Percentiles rank a stretch among this genome's conserved stretches.
Evolutionary conservation across 2,113 vertebrate species (phyloP).

Genomic region (Epinephelus lanceolatus): DNA sequence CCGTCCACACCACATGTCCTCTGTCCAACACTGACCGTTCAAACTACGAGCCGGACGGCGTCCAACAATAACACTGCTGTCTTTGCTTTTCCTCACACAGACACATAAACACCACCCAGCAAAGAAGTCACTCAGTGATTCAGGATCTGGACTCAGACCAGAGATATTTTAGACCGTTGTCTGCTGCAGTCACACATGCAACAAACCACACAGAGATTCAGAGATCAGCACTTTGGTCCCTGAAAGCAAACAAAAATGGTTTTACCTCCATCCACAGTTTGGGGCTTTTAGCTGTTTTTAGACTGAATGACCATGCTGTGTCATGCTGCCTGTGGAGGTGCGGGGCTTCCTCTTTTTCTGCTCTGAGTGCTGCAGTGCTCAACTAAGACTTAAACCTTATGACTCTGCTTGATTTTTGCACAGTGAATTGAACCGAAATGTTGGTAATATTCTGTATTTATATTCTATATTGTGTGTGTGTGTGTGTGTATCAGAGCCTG

Average conservation of each 20-base stretch:
- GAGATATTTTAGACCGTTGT: conserved; percentile 13
- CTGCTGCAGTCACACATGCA: neutral
- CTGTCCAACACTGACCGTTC: neutral
- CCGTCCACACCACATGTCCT: conserved; percentile 12
- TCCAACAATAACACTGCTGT: conserved; percentile 49
- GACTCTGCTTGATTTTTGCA: too few relatives aligned
- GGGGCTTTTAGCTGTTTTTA: neutral
- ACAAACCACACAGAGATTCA: neutral
- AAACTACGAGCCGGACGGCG: neutral
- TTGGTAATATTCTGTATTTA: too few relatives aligned
- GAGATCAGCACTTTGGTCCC: neutral
- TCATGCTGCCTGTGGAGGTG: too few relatives aligned
- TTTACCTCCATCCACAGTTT: neutral
- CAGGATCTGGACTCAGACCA: conserved; percentile 26
- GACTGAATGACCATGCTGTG: neutral
- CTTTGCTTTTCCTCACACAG: conserved; percentile 26
- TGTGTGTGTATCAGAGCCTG: too few relatives aligned
- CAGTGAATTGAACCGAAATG: too few relatives aligned
- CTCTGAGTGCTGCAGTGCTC: too few relatives aligned
- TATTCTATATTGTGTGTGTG: too few relatives aligned
- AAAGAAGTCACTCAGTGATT: neutral
- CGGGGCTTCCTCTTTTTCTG: too few relatives aligned
- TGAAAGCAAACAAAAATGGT: neutral
- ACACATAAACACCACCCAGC: conserved; percentile 11
- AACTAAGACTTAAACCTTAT: too few relatives aligned